phyloP scores from a whole-genome alignment of 2,888 invertebrate species.

The Trisateles emortualis region DNA sequence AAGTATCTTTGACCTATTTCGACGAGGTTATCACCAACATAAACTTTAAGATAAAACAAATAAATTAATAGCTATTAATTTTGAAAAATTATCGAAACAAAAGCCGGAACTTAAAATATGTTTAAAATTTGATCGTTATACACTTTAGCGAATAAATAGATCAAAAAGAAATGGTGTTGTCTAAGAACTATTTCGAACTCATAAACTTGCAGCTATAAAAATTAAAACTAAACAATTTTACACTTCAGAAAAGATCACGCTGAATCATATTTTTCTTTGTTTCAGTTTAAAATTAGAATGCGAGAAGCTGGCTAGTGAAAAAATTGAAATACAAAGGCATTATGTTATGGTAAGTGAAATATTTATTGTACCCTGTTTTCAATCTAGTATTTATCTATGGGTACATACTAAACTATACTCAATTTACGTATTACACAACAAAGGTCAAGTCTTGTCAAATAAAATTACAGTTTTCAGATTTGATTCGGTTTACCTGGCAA shows the following conservation, averaged over 20 bases:
- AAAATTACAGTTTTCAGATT: too few relatives aligned
- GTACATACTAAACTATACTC: too few relatives aligned
- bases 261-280: conserved; percentile 61
- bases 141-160: conserved; percentile 26
- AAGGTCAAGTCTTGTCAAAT: too few relatives aligned
- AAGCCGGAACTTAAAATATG: conserved; percentile 4
- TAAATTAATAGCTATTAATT: neutral
- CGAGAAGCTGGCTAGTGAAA: conserved; percentile 95
- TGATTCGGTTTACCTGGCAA: too few relatives aligned
- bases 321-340: conserved; percentile 96
- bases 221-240: conserved; percentile 28
- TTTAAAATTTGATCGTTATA: conserved; percentile 20
- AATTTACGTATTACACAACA: too few relatives aligned
- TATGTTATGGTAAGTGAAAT: conserved; percentile 93
- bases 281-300: conserved; percentile 94
- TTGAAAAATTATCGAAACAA: conserved; percentile 3
- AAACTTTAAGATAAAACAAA: neutral
- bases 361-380: conserved; percentile 3
- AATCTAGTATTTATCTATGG: too few relatives aligned
- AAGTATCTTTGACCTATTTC: conserved; percentile 16
- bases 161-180: conserved; percentile 27
- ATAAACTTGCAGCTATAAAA: conserved; percentile 32
- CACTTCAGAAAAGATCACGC: conserved; percentile 15
- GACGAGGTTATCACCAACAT: conserved; percentile 16
- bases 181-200: conserved; percentile 20